These are phyloP conservation scores for Steinernema hermaphroditum DNA, from an alignment of 2,888 invertebrate genomes.

Conservation along the genomic window DNA sequence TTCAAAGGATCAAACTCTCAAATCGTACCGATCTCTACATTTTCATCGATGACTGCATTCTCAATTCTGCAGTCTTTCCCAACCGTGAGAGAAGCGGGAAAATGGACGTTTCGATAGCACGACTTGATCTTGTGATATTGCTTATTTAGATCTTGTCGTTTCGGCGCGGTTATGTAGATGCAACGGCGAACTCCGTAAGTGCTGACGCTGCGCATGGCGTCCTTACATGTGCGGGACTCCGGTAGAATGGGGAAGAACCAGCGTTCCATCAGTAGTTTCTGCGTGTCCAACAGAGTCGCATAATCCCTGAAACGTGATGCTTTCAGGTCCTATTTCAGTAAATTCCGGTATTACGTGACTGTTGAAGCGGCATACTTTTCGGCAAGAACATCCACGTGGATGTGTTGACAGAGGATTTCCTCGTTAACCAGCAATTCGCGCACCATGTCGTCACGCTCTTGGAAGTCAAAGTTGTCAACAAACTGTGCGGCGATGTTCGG, in stretches of 20 bases:
- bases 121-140: not conserved
- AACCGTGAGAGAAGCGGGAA: slow-evolving; percentile 34
- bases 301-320: slow-evolving; percentile 34
- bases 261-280: slow-evolving; percentile 46
- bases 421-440: slow-evolving; percentile 59
- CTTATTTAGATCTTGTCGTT: not conserved
- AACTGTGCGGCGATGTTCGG: slow-evolving; percentile 54
- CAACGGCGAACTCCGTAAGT: not conserved
- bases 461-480: slow-evolving; percentile 62
- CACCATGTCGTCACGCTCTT: slow-evolving; percentile 54
- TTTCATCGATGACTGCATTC: slow-evolving; percentile 36
- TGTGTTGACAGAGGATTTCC: slow-evolving; percentile 54
- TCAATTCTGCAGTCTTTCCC: slow-evolving; percentile 34
- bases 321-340: slow-evolving; percentile 1
- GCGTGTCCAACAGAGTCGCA: slow-evolving; percentile 43
- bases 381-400: slow-evolving; percentile 55
- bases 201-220: not conserved
- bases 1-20: not conserved
- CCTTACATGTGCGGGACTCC: slow-evolving; percentile 27
- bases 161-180: not conserved
- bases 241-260: slow-evolving; percentile 52
- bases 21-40: slow-evolving; percentile 36
- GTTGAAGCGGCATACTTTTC: slow-evolving; percentile 42
- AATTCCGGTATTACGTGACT: slow-evolving; percentile 38
- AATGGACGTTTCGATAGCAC: not conserved